Evolutionary conservation across 2,888 invertebrate species (phyloP), one percentile per base, ranked within the genome.

Genomic region (Acrobasis consociella): DNA sequence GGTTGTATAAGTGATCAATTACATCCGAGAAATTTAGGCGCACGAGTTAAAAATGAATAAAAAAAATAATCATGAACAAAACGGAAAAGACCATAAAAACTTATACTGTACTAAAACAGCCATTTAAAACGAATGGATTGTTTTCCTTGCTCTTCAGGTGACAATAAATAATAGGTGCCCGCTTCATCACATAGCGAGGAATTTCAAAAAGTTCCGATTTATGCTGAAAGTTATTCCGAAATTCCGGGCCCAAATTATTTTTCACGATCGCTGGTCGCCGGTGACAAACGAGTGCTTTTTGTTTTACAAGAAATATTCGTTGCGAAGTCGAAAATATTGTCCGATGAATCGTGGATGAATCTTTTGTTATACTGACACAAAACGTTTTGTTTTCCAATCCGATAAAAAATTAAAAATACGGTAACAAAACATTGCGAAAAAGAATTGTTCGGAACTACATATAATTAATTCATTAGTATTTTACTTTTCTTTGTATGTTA

Each of bases 191-290:
- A 38, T 37, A 39, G 42, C 10, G 49, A 15, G 37, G 42, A 60
- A 51, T 52, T 60, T 52, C 17, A 46, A 52, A 56, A 60, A 60
- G 51, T 52, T 60, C 5, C 37, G 42, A 60, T 60, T 51, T 60
- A 60, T 60, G 51, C 42, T 60, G 60, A 60, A 60, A 60, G 60
- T 60, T 60, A 52, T 51, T 50, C 38, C 17, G n/a, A 42, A 51
- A 51, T 60, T 60, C 51, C n/a, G 37, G 9, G 17, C n/a, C 38
- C 22, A 38, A 39, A 50, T 51, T 60, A 60, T 60, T 60, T 60
- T 60, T 60, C 51, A 60, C 60, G 15, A 59, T 46, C 46, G 42
- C 42, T 42, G 46, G 46, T 46, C 46, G 46, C 13, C 42, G 56
- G 17, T 56, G 56, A 56, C 56, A 56, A 56, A 56, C 56, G 56